Conservation (phyloP, 2,113 vertebrate species). For the Vidua macroura region DNA sequence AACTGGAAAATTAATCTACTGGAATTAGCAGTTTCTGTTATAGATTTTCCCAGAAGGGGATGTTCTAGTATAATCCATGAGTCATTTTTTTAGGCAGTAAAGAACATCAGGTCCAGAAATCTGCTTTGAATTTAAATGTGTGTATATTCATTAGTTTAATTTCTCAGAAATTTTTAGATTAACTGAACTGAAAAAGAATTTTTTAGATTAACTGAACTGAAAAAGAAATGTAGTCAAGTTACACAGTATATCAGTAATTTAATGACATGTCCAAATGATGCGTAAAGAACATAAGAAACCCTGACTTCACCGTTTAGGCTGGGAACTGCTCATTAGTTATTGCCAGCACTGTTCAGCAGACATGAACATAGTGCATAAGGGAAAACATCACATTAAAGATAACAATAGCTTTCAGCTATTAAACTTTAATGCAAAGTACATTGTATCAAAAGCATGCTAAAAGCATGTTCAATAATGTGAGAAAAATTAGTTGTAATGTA, state of each 20-base stretch:
- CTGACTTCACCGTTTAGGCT: neutral
- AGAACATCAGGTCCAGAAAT: neutral
- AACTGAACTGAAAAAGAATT: neutral
- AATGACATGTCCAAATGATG: neutral
- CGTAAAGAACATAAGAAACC: neutral
- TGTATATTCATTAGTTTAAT: neutral
- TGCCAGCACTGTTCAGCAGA: neutral
- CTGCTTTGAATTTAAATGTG: neutral
- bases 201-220: neutral
- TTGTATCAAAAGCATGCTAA: neutral
- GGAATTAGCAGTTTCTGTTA: constrained; percentile 27
- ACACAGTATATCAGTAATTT: neutral
- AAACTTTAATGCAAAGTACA: neutral
- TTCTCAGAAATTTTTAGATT: neutral
- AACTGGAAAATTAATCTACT: constrained; percentile 38
- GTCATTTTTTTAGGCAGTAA: neutral
- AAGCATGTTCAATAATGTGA: neutral
- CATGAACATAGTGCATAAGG: neutral
- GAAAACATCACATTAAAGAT: neutral
- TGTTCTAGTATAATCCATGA: neutral
- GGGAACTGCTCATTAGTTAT: neutral
- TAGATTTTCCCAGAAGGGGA: constrained; percentile 22
- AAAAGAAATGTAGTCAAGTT: neutral
- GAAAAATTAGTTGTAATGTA: neutral
- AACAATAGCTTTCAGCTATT: neutral